Percentiles rank a stretch among this genome's conserved stretches.
Conservation (phyloP, 2,113 vertebrate genomes). For the Craseonycteris thonglongyai region DNA sequence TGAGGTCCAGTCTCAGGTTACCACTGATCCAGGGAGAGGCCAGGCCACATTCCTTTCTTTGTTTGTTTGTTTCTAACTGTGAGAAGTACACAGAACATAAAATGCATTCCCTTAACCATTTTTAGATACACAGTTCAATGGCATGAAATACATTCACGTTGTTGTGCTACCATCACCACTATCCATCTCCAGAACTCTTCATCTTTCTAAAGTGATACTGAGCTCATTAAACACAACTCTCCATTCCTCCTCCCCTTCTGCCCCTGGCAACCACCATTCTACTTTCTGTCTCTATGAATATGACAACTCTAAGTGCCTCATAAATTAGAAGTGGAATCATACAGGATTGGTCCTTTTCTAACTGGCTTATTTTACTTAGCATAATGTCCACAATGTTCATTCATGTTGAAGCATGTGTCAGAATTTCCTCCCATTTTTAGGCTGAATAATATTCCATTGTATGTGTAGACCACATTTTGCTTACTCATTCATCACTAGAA, state of each 20-base stretch:
- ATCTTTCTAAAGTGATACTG: neutral
- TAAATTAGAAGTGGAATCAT: fast-evolving
- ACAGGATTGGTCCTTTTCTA: neutral
- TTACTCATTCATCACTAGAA: neutral
- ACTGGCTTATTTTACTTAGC: neutral
- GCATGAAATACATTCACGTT: neutral
- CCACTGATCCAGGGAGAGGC: neutral
- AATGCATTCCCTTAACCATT: neutral
- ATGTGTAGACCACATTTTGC: no score
- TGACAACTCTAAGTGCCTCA: neutral
- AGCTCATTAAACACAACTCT: no score
- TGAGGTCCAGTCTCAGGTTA: neutral
- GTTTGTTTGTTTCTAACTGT: neutral
- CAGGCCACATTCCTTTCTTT: neutral
- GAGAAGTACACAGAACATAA: neutral
- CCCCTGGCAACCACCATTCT: neutral
- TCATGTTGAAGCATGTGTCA: neutral
- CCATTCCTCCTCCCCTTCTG: neutral
- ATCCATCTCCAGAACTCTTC: neutral
- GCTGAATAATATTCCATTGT: neutral
- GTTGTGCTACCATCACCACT: no score
- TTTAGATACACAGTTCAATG: neutral
- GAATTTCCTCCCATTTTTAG: neutral
- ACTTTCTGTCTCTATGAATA: neutral
- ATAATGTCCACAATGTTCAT: neutral